Evolutionary conservation across 2,113 vertebrate species (phyloP).

Genomic region (Anguilla rostrata): DNA sequence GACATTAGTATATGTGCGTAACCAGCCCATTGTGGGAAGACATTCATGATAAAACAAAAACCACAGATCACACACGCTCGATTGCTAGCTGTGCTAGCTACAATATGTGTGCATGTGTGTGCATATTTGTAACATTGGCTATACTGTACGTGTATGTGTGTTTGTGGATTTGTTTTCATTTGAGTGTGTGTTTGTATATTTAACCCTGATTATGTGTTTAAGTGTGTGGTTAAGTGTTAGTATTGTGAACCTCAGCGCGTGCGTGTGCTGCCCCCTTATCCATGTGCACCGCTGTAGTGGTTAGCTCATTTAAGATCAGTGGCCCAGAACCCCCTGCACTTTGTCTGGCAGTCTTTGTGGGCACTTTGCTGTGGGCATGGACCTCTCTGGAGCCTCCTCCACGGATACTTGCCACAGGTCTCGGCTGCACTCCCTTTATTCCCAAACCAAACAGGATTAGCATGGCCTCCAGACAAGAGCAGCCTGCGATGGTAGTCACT

Average conservation of each 20-base stretch:
- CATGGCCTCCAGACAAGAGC: slow-evolving; percentile 39
- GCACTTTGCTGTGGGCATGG: slow-evolving; percentile 53
- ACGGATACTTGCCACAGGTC: slow-evolving; percentile 16
- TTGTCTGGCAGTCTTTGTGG: slow-evolving; percentile 43
- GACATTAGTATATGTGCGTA: not conserved
- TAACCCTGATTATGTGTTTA: not conserved
- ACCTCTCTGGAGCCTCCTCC: slow-evolving; percentile 31
- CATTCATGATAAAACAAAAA: no score
- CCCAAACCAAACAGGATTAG: slow-evolving; percentile 46
- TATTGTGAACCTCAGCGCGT: not conserved
- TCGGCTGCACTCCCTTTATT: slow-evolving; percentile 33
- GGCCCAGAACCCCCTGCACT: slow-evolving; percentile 7
- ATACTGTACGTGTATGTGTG: slow-evolving; percentile 7
- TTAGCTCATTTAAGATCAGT: not conserved
- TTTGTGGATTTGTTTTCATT: slow-evolving; percentile 31
- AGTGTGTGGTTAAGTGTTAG: not conserved
- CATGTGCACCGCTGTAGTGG: not conserved
- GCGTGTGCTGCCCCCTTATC: not conserved
- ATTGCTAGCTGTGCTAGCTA: no score
- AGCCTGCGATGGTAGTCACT: slow-evolving; percentile 7
- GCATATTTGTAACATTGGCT: not conserved
- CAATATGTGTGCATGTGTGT: not conserved
- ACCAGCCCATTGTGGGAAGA: no score
- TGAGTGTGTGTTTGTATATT: slow-evolving; percentile 19
- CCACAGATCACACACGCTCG: no score